A percentile compares a stretch with the other conserved stretches of the same genome.
Conservation (phyloP, 2,797 vertebrate genomes). For the Crenuchus spilurus region DNA sequence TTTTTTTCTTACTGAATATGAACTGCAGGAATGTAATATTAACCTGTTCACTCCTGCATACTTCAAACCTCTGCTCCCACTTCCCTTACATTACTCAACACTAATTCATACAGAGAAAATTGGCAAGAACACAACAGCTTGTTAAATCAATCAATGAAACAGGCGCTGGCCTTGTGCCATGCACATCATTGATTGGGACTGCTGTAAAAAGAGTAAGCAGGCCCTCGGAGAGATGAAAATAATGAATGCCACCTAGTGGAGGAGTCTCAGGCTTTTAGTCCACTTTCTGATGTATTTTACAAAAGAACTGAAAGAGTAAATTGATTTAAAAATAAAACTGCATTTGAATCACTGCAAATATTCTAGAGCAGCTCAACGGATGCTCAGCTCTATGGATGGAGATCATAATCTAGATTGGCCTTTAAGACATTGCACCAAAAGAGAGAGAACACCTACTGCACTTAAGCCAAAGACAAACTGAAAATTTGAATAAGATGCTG, state of each 20-base stretch:
- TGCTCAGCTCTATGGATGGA: too few species aligned
- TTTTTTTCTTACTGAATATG: too few species aligned
- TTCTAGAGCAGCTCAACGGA: not conserved
- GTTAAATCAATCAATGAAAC: conserved; percentile 13
- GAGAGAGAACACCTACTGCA: too few species aligned
- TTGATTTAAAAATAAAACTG: not conserved
- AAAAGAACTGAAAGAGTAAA: not conserved
- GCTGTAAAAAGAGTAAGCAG: not conserved
- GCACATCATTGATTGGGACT: not conserved
- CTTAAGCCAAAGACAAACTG: too few species aligned
- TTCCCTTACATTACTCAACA: conserved; percentile 50
- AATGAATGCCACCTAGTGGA: conserved; percentile 8
- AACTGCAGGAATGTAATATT: too few species aligned
- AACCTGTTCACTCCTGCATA: too few species aligned
- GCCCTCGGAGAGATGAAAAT: not conserved
- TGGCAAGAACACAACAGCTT: conserved; percentile 4
- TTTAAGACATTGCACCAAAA: too few species aligned
- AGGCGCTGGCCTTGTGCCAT: not conserved
- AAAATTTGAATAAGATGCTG: too few species aligned
- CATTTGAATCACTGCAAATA: too few species aligned
- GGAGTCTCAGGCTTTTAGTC: not conserved
- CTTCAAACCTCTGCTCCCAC: too few species aligned
- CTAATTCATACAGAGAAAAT: conserved; percentile 40
- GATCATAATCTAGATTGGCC: too few species aligned
- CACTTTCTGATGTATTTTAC: not conserved